Evolutionary conservation across 2,888 invertebrate genomes (phyloP).

Genomic region (Synanthedon myopaeformis): DNA sequence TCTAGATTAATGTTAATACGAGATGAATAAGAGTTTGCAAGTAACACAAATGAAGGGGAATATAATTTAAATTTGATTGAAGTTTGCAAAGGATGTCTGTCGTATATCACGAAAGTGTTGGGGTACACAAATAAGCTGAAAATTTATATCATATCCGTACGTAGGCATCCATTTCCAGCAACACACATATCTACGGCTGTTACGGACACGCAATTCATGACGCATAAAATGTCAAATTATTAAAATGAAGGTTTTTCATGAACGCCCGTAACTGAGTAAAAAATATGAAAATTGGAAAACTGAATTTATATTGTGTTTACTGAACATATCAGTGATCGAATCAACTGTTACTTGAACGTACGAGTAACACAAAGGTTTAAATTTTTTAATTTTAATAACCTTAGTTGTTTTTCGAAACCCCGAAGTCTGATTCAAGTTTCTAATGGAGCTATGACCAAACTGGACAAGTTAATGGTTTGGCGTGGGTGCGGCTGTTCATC

Average conservation of each 20-base stretch:
- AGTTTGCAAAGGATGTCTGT: slow-evolving; percentile 27
- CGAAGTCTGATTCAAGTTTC: slow-evolving; percentile 20
- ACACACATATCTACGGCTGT: slow-evolving; percentile 48
- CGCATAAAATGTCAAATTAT: slow-evolving; percentile 46
- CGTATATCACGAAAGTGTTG: slow-evolving; percentile 38
- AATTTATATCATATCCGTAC: slow-evolving; percentile 48
- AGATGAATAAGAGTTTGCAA: too few species aligned
- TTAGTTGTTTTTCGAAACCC: not conserved
- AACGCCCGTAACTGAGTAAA: slow-evolving; percentile 30
- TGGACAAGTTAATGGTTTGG: slow-evolving; percentile 43
- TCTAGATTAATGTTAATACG: too few species aligned
- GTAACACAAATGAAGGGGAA: too few species aligned
- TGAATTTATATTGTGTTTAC: not conserved
- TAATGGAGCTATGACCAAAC: slow-evolving; percentile 46
- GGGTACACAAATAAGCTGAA: slow-evolving; percentile 45
- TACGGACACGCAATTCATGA: slow-evolving; percentile 46
- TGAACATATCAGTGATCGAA: too few species aligned
- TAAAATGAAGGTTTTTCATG: slow-evolving; percentile 44
- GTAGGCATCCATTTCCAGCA: slow-evolving; percentile 43
- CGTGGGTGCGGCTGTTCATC: slow-evolving; percentile 56
- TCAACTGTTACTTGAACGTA: too few species aligned
- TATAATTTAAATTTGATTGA: slow-evolving; percentile 2
- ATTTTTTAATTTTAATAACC: not conserved
- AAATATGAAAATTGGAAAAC: slow-evolving; percentile 33
- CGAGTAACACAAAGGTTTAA: not conserved